These are phyloP conservation scores for Corythornis cristatus DNA, from an alignment of 2,113 vertebrate species.

Conservation along the genomic window DNA sequence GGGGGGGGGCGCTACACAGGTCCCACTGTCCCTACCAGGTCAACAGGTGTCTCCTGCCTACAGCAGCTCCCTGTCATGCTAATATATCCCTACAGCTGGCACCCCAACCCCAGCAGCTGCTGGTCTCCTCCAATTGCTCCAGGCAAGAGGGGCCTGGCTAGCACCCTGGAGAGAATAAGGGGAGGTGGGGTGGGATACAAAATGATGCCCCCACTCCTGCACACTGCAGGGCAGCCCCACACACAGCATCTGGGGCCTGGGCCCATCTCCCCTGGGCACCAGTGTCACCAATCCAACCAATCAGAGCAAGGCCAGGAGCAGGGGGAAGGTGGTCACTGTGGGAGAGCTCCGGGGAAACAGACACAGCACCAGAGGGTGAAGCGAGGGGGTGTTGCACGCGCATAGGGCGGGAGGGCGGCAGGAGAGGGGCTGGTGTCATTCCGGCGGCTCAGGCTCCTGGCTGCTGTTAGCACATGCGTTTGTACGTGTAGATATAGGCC, in stretches of 20 bases:
- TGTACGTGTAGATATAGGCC: conserved; percentile 98
- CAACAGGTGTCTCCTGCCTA: background rate
- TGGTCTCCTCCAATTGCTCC: background rate
- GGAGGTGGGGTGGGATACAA: background rate
- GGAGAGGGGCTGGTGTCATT: background rate
- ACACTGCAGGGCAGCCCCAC: background rate
- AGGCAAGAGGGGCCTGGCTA: fast-evolving
- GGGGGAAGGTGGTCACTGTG: background rate
- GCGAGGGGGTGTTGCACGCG: background rate
- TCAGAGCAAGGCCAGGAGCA: background rate
- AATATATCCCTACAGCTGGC: background rate
- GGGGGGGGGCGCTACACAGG: background rate
- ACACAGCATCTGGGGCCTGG: background rate
- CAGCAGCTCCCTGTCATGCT: background rate
- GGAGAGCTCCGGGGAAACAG: background rate
- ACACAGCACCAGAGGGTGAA: background rate
- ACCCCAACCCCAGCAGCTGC: background rate
- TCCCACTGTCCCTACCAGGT: background rate
- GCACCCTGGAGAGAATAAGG: fast-evolving
- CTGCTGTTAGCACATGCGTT: conserved; percentile 90
- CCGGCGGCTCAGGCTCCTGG: background rate
- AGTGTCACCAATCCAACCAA: fast-evolving
- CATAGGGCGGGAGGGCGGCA: background rate
- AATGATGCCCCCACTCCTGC: background rate
- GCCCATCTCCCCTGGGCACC: background rate